Evolutionary conservation across 1,140 invertebrate species (phyloP), one percentile per base, ranked within the genome.

Genomic region (Rhynchophorus ferrugineus): DNA sequence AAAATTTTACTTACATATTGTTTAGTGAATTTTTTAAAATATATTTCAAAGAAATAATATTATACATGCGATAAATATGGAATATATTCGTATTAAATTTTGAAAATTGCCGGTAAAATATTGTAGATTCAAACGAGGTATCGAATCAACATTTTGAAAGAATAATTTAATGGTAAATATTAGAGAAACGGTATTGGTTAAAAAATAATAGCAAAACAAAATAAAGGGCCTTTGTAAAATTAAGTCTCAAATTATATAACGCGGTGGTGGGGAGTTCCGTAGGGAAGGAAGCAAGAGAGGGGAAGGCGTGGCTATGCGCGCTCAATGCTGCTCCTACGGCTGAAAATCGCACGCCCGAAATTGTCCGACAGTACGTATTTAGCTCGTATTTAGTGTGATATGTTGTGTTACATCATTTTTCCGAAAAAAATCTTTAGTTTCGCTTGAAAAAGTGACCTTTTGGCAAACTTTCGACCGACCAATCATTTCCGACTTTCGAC

Each of bases 361-460:
- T 52, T 36, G 33, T 49, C 58, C 60, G 58, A 57, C 65, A 69
- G 68, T 69, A 67, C 65, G 68, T 61, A 68, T 68, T 66, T 67
- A 69, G 65, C 66, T 67, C 62, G 66, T 63, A 67, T 68, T 65
- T 66, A 64, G 66, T 66, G 66, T 68, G 68, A 69, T 68, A 68
- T 68, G 65, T 68, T 68, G 64, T 64, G 65, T 69, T 69, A 69
- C 66, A 64, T 68, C 65, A 68, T 69, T 68, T 67, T 65, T 60
- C 58, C 54, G 63, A 67, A 66, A 68, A 69, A 61, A 58, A 61
- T 65, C 64, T 68, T 68, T 67, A 58, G 61, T 67, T 67, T 67
- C 63, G 62, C 65, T 67, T 63, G 60, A 60, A 62, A 63, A 66
- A 68, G 64, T 67, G 62, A 67, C 63, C 58, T 54, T 67, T 66